Evolutionary conservation across 2,113 vertebrate genomes (phyloP), one percentile per base, ranked within the genome.

Genomic region (Scomber scombrus): DNA sequence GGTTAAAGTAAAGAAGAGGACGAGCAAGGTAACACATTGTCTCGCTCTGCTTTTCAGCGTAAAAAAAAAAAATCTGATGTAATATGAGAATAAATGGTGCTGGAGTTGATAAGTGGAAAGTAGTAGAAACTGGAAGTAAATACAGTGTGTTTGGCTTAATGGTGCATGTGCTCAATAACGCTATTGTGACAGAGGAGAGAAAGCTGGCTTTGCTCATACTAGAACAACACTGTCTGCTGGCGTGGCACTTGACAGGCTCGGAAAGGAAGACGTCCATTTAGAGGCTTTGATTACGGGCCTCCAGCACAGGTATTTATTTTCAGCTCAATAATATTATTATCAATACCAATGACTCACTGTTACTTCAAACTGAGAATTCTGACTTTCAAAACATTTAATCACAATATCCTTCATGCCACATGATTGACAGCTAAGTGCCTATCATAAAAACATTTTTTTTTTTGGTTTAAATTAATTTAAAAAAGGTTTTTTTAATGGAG

Each of bases 221-320:
- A 66, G 54, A 67, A 46, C 56, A 51, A 50, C 73, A 79, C 57
- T 64, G 62, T 68, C 46, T 49, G 47, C 23, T 15, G 34, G 55
- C 29, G 62, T n/a, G 70, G 43, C 43, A 40, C 34, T 8, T 47
- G 52, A 19, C 43, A n/a, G 31, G 26, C 34, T 40, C 34, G 7
- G 7, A 40, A 40, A 40, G 7, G 34, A 40, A 9, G 34, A 40
- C 5, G 8, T 40, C 9, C 9, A 40, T 40, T 40, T 40, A 40
- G 34, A 40, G 34, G 34, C 34, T 40, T 40, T 40, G 34, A 7
- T 40, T 40, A 40, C 49, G 29, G 43, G 11, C 8, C 0, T 1
- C 29, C 46, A 68, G 31, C 15, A 16, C 19, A 52, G 2, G 16
- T 16, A 47, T 70, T 78, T 34, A 23, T 21, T 50, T 43, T 45